These are phyloP conservation scores for Mixornis gularis DNA, from an alignment of 2,113 vertebrate genomes.

Conservation along the genomic window DNA sequence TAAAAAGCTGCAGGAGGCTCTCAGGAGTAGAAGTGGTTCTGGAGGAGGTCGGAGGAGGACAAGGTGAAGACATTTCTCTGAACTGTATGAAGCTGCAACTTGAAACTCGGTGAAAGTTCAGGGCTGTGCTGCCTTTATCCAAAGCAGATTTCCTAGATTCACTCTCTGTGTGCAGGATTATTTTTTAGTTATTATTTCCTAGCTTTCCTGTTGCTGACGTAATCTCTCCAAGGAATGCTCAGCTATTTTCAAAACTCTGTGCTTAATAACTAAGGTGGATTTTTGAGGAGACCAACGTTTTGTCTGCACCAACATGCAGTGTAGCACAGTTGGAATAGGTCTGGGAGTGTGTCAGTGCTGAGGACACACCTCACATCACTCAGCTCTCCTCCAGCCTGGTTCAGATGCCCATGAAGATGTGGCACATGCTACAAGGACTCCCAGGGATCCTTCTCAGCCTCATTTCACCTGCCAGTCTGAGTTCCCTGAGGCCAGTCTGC, in stretches of 20 bases:
- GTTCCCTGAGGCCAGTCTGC: background rate
- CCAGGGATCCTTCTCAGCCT: background rate
- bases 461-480: background rate
- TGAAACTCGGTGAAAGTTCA: slow-evolving; percentile 11
- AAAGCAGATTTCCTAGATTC: slow-evolving; percentile 29
- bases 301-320: background rate
- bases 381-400: background rate
- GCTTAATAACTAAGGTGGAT: background rate
- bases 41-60: background rate
- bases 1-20: background rate
- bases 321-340: background rate
- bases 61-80: background rate
- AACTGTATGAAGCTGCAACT: background rate
- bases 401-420: background rate
- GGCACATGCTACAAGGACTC: accelerated
- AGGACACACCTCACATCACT: background rate
- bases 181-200: background rate
- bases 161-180: background rate
- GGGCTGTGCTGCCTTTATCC: background rate
- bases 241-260: background rate
- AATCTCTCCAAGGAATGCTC: background rate
- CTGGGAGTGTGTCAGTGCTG: background rate
- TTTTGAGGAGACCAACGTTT: background rate
- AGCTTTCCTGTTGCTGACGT: background rate
- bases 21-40: background rate